Percentiles rank a stretch among this genome's conserved stretches.
Evolutionary conservation across 30 jellyfish, hydroid and myxozoan species (phyloP).

Genomic region (Hydractinia echinata): DNA sequence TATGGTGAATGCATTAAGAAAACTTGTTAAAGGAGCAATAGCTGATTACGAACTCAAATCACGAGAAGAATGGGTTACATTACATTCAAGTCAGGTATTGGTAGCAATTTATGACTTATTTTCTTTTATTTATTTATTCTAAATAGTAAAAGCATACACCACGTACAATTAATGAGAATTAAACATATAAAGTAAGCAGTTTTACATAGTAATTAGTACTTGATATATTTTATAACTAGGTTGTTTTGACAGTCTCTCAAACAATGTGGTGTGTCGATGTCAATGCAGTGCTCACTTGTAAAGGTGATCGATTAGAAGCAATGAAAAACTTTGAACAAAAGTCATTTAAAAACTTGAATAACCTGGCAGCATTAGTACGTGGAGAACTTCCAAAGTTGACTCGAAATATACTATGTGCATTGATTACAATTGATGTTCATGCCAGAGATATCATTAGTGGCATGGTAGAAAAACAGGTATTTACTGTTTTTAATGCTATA

Average conservation of each 20-base stretch:
- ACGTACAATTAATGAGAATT: background rate
- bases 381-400: slow-evolving; percentile 82
- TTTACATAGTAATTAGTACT: background rate
- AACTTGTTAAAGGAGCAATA: slow-evolving; percentile 66
- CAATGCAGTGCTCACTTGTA: slow-evolving; percentile 48
- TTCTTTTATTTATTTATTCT: background rate
- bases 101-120: background rate
- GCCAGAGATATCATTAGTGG: slow-evolving; percentile 93
- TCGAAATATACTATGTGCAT: slow-evolving; percentile 84
- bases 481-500: background rate
- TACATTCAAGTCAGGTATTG: slow-evolving; percentile 88
- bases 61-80: slow-evolving; percentile 92
- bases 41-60: slow-evolving; percentile 79
- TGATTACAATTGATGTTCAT: slow-evolving; percentile 96
- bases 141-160: too few relatives aligned
- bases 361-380: slow-evolving; percentile 95
- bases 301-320: slow-evolving; percentile 51
- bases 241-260: slow-evolving; percentile 90
- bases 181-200: background rate
- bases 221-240: slow-evolving; percentile 34
- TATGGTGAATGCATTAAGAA: slow-evolving; percentile 82
- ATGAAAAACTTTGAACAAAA: slow-evolving; percentile 66
- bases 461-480: slow-evolving; percentile 76
- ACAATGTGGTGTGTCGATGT: slow-evolving; percentile 92
- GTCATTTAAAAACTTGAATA: slow-evolving; percentile 76